Conservation (phyloP, 2,888 invertebrate genomes). For the Pristionchus fissidentatus region DNA sequence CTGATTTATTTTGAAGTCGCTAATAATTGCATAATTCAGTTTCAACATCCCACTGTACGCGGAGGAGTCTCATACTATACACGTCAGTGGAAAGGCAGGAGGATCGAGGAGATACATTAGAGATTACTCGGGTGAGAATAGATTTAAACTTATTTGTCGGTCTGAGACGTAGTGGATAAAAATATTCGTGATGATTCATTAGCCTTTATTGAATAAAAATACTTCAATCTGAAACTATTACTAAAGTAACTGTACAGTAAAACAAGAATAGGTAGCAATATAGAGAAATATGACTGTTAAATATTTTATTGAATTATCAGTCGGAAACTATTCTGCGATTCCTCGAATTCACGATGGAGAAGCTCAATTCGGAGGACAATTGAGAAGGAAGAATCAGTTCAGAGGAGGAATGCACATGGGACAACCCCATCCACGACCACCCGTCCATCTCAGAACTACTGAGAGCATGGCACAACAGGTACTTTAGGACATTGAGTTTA, state of each 20-base stretch:
- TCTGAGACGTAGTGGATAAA: too few species aligned
- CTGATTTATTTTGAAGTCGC: too few species aligned
- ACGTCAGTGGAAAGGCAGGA: conserved; percentile 40
- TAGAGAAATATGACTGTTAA: too few species aligned
- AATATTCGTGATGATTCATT: too few species aligned
- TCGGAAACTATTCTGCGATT: background rate
- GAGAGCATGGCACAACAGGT: conserved; percentile 10
- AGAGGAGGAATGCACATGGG: background rate
- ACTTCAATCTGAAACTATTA: too few species aligned
- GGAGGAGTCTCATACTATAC: conserved; percentile 37
- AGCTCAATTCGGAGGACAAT: conserved; percentile 32
- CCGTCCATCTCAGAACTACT: conserved; percentile 45
- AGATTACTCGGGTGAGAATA: background rate
- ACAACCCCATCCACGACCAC: conserved; percentile 10
- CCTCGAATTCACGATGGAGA: conserved; percentile 39
- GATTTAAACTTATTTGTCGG: too few species aligned
- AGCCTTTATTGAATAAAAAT: too few species aligned
- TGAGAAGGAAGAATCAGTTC: background rate
- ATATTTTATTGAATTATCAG: background rate
- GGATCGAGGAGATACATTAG: conserved; percentile 16
- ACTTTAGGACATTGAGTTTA: background rate
- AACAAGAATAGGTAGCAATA: too few species aligned
- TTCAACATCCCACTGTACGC: conserved; percentile 30
- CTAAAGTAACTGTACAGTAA: too few species aligned
- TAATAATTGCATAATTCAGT: too few species aligned